Evolutionary conservation across 2,888 invertebrate species (phyloP), one percentile per base, ranked within the genome.

Genomic region (Synergus umbraculus): DNA sequence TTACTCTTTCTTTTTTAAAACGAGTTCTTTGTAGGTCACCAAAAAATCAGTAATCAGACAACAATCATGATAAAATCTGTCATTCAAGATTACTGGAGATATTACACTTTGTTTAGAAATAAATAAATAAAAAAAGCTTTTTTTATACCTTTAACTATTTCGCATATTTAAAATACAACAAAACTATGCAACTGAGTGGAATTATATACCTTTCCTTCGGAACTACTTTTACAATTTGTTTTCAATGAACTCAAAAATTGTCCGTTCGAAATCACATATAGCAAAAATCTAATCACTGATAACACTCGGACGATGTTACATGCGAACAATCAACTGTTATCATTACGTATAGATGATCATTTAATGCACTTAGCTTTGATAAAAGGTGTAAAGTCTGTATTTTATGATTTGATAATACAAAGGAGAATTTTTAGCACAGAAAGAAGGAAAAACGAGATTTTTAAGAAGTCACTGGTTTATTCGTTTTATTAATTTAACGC

Each of bases 321-420:
- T 54, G 29, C 9, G 49, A 73, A 49, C 29, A 73, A 73, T 73
- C 66, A 66, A 13, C n/a, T 73, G 69, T 63, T 73, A 69, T 78
- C 67, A 69, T 73, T 78, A 49, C 9, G 15, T 78, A 73, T 73
- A 41, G 46, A 67, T 65, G 43, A 76, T 65, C 49, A 41, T 67
- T 76, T 76, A 15, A 49, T 69, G 60, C 63, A 58, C 46, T 54
- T 58, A 18, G 29, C 58, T 63, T 18, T 64, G 77, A 77, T 77
- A 77, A 77, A 77, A 77, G 12, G 58, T 60, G 29, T 73, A 73
- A 73, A 73, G 69, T 73, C 69, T 73, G 37, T 73, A 73, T 73
- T 73, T 73, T 69, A 69, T 13, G 69, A 69, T 37, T 37, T 15
- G 54, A 15, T 73, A 37, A 54, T 37, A 54, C 2, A 29, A 1